A percentile compares a stretch with the other conserved stretches of the same genome.
Evolutionary conservation across 2,113 vertebrate species (phyloP).

Genomic region (Rallus limicola): DNA sequence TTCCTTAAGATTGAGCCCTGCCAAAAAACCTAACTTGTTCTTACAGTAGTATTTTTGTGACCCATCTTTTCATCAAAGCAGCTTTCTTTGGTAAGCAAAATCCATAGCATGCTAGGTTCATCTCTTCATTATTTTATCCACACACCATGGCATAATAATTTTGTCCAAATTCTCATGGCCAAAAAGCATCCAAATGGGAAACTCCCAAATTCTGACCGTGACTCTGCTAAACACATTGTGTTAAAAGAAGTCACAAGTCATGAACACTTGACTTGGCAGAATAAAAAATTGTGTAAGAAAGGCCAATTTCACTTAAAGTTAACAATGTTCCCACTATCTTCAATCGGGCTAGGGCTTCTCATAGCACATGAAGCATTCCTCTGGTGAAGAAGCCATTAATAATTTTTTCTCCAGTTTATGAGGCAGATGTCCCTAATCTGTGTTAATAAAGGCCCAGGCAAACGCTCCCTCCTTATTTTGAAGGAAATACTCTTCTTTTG

Average conservation of each 20-base stretch:
- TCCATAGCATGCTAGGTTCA: accelerated
- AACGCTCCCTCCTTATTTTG: neutral
- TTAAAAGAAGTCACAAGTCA: neutral
- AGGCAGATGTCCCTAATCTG: neutral
- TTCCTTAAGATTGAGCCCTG: neutral
- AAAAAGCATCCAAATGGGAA: neutral
- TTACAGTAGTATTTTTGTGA: neutral
- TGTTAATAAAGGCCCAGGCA: neutral
- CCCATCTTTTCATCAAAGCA: neutral
- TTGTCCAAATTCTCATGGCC: neutral
- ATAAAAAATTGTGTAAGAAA: neutral
- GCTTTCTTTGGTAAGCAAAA: neutral
- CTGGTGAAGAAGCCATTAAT: neutral
- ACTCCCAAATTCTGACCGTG: neutral
- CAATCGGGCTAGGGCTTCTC: neutral
- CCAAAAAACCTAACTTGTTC: neutral
- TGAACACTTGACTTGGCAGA: neutral
- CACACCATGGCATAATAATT: neutral
- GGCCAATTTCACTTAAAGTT: neutral
- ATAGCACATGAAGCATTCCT: accelerated
- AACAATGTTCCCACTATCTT: neutral
- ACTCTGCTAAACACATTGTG: neutral
- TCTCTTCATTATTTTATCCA: neutral
- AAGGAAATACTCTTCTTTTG: neutral
- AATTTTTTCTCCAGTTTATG: accelerated